These are phyloP conservation scores for Rhinopomastus cyanomelas DNA, from an alignment of 2,113 vertebrate genomes.

Conservation along the genomic window DNA sequence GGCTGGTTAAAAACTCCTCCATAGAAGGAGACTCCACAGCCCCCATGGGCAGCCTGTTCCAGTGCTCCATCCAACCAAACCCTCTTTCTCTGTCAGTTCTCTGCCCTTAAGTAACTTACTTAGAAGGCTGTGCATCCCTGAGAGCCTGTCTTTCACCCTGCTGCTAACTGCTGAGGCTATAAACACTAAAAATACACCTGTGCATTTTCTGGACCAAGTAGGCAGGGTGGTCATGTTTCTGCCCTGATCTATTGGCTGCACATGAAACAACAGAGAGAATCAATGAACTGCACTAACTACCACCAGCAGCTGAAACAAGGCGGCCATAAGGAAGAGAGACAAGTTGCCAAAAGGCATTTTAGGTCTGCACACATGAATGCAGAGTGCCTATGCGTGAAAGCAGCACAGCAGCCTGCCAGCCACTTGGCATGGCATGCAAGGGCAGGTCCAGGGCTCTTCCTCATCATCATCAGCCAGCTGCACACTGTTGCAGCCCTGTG, in stretches of 20 bases:
- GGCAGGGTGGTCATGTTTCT: background rate
- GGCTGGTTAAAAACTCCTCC: too few relatives aligned
- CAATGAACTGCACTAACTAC: background rate
- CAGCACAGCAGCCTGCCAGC: background rate
- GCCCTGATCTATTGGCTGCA: background rate
- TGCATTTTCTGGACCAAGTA: background rate
- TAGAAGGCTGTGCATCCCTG: background rate
- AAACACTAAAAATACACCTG: background rate
- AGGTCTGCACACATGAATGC: background rate
- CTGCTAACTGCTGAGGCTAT: background rate
- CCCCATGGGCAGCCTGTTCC: too few relatives aligned
- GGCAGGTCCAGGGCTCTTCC: background rate
- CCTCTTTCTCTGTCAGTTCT: background rate
- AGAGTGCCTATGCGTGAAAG: background rate
- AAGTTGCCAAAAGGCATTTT: background rate
- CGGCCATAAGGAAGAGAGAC: background rate
- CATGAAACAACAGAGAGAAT: background rate
- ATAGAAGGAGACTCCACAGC: too few relatives aligned
- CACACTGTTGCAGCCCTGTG: background rate
- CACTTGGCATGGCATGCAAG: rapidly evolving
- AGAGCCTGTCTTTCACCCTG: background rate
- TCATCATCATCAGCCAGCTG: rapidly evolving
- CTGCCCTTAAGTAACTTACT: background rate
- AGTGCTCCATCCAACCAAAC: background rate
- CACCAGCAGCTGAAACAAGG: background rate